Percentiles rank a stretch among this genome's conserved stretches.
Evolutionary conservation across 2,888 invertebrate species (phyloP).

Genomic region (Plebejus melissa): DNA sequence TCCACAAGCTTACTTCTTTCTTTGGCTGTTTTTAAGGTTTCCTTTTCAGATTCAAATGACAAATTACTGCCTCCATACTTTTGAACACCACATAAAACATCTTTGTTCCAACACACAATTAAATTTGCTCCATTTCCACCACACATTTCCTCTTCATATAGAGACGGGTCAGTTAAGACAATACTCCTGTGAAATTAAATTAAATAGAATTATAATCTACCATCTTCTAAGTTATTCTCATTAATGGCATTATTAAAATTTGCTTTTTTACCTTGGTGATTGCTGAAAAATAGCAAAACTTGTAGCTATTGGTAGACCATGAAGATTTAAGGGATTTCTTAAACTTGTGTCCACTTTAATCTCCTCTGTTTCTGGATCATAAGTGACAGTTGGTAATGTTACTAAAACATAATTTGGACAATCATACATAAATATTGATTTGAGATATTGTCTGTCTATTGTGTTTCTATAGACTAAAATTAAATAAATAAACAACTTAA

Average conservation of each 20-base stretch:
- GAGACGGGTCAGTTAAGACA: conserved; percentile 87
- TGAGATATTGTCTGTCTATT: background rate
- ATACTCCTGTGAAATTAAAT: conserved; percentile 72
- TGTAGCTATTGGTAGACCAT: conserved; percentile 82
- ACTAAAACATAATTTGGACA: conserved; percentile 68
- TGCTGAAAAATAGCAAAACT: conserved; percentile 88
- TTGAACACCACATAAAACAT: conserved; percentile 82
- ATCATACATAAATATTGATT: background rate
- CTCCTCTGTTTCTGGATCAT: conserved; percentile 83
- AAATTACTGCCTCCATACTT: conserved; percentile 87
- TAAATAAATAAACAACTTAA: background rate
- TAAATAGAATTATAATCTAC: background rate
- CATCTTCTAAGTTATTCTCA: background rate
- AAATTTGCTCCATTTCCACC: conserved; percentile 80
- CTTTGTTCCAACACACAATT: conserved; percentile 82
- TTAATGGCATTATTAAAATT: background rate
- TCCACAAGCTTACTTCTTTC: conserved; percentile 75
- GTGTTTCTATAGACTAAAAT: too few relatives aligned
- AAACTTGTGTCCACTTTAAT: conserved; percentile 79
- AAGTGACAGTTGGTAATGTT: conserved; percentile 82
- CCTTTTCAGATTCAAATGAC: conserved; percentile 75
- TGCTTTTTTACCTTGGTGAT: conserved; percentile 52
- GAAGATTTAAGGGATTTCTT: conserved; percentile 75
- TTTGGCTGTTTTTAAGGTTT: conserved; percentile 81
- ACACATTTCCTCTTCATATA: conserved; percentile 89